A percentile compares a stretch with the other conserved stretches of the same genome.
Evolutionary conservation across 2,113 vertebrate species (phyloP).

Genomic region (Dermatemys mawii): DNA sequence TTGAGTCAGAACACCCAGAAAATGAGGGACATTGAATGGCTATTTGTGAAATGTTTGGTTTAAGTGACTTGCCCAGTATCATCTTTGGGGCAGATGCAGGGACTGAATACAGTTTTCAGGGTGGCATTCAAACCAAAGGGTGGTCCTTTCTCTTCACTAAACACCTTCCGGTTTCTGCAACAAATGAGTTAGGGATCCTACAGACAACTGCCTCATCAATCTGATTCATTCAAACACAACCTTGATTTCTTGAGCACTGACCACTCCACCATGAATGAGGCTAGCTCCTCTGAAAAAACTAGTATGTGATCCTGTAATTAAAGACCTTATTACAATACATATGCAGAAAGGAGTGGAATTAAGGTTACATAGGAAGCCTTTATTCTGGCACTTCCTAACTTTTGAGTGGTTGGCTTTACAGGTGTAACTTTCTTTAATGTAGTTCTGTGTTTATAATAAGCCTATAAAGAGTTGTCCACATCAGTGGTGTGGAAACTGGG

Average conservation of each 20-base stretch:
- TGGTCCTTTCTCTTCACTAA: background rate
- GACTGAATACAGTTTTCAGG: background rate
- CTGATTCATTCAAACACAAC: background rate
- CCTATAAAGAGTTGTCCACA: background rate
- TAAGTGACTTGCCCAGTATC: background rate
- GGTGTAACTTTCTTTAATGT: background rate
- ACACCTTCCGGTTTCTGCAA: background rate
- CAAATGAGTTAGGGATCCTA: accelerated
- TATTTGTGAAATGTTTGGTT: accelerated
- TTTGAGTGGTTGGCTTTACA: background rate
- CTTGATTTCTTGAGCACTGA: background rate
- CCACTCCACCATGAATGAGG: background rate
- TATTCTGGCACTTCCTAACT: background rate
- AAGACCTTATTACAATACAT: background rate
- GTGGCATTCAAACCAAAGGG: background rate
- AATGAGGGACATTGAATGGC: background rate
- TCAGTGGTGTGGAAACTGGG: too few relatives aligned
- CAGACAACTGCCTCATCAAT: background rate
- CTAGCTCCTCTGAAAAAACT: accelerated
- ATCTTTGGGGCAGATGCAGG: background rate
- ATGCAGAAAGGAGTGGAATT: background rate
- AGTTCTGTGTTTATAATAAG: background rate
- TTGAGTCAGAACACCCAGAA: background rate
- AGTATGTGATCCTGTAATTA: background rate
- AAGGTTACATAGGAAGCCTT: background rate